Evolutionary conservation across 2,888 invertebrate species (phyloP), one percentile per base, ranked within the genome.

Genomic region (Megamerina dolium): DNA sequence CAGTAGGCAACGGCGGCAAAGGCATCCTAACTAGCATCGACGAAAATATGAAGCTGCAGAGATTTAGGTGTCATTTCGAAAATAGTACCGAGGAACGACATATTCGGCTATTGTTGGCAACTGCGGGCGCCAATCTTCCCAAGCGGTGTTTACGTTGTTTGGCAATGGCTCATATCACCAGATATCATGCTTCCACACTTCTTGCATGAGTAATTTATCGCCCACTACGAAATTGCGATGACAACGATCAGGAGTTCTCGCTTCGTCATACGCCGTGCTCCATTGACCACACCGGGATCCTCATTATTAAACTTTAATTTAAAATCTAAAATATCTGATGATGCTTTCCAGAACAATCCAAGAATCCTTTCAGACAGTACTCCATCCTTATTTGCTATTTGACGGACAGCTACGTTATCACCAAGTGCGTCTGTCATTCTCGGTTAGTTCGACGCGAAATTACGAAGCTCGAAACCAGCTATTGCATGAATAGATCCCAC

Each of bases 211-310:
- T n/a, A n/a, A n/a, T n/a, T n/a, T 5, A n/a, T n/a, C n/a, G n/a
- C n/a, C n/a, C 9, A 36, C 18, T 9, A 14, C 4, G 13, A 14
- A 36, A 23, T 36, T 2, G 14, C 36, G 14, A 44, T 39, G 1
- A 26, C 31, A 29, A 44, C 35, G 3, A 23, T 39, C 9, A 44
- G 19, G 21, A 44, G 18, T 26, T 39, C 35, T 29, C 39, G 34
- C 19, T 39, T 43, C 9, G 43, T 43, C n/a, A n/a, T n/a, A n/a
- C n/a, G n/a, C n/a, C n/a, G n/a, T 20, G 39, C 38, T 9, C 43
- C 38, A 18, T 30, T 20, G 2, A 33, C 21, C 16, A 43, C 38
- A 20, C 39, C 34, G 9, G 29, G 18, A 20, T 20, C 18, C 5
- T 38, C 12, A n/a, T 13, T 13, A 10, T 30, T 9, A 14, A 39